phyloP scores from a whole-genome alignment of 2,113 vertebrate genomes.

The Bagarius yarrelli region DNA sequence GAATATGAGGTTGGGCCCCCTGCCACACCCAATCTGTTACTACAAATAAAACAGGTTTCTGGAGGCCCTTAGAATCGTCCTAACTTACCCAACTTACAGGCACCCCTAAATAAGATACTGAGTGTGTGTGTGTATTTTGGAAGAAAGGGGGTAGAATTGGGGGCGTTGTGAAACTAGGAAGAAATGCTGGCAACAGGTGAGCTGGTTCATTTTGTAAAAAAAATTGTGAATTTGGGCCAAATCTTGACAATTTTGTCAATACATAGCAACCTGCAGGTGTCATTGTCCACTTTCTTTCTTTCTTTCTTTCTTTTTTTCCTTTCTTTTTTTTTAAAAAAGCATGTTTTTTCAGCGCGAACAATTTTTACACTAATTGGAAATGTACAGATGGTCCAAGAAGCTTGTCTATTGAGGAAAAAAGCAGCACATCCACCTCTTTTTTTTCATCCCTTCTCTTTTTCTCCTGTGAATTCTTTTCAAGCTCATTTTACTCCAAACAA shows the following conservation, averaged over 20 bases:
- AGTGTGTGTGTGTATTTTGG: conserved; percentile 9
- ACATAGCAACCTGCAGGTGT: conserved; percentile 22
- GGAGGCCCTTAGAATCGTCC: too few relatives aligned
- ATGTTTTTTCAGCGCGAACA: conserved; percentile 51
- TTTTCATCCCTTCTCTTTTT: conserved; percentile 16
- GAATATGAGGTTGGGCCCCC: too few relatives aligned
- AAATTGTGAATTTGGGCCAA: conserved; percentile 58
- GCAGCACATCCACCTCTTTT: conserved; percentile 48
- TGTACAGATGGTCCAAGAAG: conserved; percentile 59
- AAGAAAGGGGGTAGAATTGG: too few relatives aligned
- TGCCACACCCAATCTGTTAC: too few relatives aligned
- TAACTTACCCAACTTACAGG: too few relatives aligned
- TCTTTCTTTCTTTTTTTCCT: conserved; percentile 20
- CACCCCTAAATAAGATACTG: neutral
- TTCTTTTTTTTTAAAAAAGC: neutral
- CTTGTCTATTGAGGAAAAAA: conserved; percentile 53
- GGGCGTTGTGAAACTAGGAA: conserved; percentile 59
- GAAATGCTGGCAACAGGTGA: conserved; percentile 66
- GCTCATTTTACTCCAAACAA: conserved; percentile 54
- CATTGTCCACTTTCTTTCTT: conserved; percentile 1
- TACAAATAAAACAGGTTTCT: too few relatives aligned
- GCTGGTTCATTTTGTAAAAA: conserved; percentile 59
- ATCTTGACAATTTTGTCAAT: conserved; percentile 57
- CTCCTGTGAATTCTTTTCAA: conserved; percentile 53
- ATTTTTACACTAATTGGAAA: conserved; percentile 65